Conservation (phyloP, 1,140 invertebrate genomes). For the Brachionus rotundiformis region DNA sequence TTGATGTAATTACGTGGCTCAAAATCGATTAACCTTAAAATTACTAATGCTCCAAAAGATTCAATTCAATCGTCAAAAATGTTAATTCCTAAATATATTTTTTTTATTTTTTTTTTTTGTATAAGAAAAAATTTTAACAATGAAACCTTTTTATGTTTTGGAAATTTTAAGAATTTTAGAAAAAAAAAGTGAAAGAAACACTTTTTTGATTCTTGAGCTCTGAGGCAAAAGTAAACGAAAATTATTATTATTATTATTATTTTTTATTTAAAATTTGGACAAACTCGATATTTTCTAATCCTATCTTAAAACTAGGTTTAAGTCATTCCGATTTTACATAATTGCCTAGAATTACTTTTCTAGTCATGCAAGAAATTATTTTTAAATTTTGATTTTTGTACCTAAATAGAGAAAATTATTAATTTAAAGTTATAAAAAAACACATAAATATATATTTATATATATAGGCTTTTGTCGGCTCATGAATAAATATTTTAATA, state of each 20-base stretch:
- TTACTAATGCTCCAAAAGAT: constrained; percentile 7
- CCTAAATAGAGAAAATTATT: too few species aligned
- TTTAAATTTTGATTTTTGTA: constrained; percentile 37
- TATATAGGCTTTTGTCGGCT: constrained; percentile 19
- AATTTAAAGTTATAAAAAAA: too few species aligned
- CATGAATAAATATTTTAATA: constrained; percentile 31
- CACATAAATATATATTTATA: too few species aligned
- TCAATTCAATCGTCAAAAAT: background rate
- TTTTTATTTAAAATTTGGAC: background rate
- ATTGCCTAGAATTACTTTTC: background rate
- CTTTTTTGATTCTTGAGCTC: background rate
- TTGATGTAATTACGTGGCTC: background rate
- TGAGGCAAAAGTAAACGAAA: constrained; percentile 4
- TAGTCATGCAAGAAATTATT: background rate
- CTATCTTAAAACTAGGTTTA: constrained; percentile 27
- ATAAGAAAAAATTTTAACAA: background rate
- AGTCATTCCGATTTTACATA: constrained; percentile 29
- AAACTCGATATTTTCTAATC: background rate
- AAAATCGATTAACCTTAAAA: background rate
- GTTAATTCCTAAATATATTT: background rate
- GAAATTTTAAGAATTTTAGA: background rate
- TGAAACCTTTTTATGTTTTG: background rate
- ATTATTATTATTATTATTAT: background rate
- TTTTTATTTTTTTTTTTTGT: background rate
- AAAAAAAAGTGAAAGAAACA: background rate